Base-by-base conservation (phyloP, 2,113 vertebrate genomes). In the Solenodon paradoxus region DNA sequence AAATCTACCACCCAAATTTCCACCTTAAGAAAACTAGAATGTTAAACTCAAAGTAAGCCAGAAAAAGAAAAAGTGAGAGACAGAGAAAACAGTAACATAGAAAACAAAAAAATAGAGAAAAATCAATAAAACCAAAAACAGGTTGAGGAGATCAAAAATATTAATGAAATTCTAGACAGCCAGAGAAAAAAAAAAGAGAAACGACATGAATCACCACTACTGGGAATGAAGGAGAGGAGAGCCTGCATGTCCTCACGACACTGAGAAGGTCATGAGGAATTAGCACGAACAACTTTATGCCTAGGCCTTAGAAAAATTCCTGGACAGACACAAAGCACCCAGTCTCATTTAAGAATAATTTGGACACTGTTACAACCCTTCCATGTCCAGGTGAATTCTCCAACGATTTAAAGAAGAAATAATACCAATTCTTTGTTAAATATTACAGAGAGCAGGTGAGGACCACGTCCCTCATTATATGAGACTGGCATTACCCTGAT, bases 381-480 rank as follows among this genome's bases (percentile, higher is more conserved):
- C 26, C 49, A 53, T 3, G 49, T 68, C 35, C 16, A 64, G 47
- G 77, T 61, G 17, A 69, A 88, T 88, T 74, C 63, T 40, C 74
- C 15, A 24, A 88, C 79, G 8, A 72, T 40, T 90, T 87, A 92
- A n/a, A 92, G 51, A 81, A 80, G 57, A 77, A 85, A 93, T 42
- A 85, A 81, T 61, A 42, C 3, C 13, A 77, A 38, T 15, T 57
- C 40, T 86, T 55, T 11, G 64, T 40, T 69, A 80, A 89, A 47
- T 66, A 53, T 40, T 85, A 78, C 38, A 83, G 79, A 77, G 80
- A 77, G 71, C 32, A 85, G 7, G 57, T 16, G n/a, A 88, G 13
- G 30, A 68, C 81, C 19, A 69, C 16, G n/a, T 59, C 32, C 61
- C 51, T 64, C 30, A 59, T 80, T 80, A n/a, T 35, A 61, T 32